Evolutionary conservation across 35 echinoderm and acorn worm genomes (phyloP).

Genomic region (Nesometra sesokonis): DNA sequence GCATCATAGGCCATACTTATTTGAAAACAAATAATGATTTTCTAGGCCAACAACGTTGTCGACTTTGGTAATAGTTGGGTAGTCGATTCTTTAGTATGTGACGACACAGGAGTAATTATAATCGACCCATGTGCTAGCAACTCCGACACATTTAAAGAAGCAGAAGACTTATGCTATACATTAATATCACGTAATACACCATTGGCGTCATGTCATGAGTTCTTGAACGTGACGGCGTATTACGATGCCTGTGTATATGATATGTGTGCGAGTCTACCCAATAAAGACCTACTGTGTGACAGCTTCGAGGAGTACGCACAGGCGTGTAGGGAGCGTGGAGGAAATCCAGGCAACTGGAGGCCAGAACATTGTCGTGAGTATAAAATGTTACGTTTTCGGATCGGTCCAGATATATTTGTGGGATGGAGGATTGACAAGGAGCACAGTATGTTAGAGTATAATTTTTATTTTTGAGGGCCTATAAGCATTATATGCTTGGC

Average conservation of each 20-base stretch:
- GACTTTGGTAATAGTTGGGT: slow-evolving; percentile 72
- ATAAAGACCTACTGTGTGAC: slow-evolving; percentile 50
- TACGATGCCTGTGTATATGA: slow-evolving; percentile 51
- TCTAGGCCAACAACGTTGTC: slow-evolving; percentile 15
- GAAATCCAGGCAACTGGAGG: slow-evolving; percentile 56
- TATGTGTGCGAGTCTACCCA: slow-evolving; percentile 51
- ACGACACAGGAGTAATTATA: neutral
- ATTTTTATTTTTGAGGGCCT: no score
- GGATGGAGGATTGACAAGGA: no score
- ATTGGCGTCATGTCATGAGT: slow-evolving; percentile 23
- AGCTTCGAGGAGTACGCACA: slow-evolving; percentile 48
- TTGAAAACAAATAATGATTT: no score
- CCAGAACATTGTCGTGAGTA: slow-evolving; percentile 65
- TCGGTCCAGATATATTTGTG: no score
- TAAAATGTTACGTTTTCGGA: no score
- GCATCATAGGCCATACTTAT: no score
- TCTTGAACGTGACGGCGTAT: neutral
- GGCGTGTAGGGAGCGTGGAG: slow-evolving; percentile 40
- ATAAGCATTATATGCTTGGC: no score
- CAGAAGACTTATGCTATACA: slow-evolving; percentile 39
- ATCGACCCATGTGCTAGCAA: neutral
- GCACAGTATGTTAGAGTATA: no score
- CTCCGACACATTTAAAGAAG: slow-evolving; percentile 10
- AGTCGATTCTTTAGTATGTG: neutral
- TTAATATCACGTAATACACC: neutral